Conservation (phyloP, 2,113 vertebrate genomes). For the Oncorhynchus kisutch region DNA sequence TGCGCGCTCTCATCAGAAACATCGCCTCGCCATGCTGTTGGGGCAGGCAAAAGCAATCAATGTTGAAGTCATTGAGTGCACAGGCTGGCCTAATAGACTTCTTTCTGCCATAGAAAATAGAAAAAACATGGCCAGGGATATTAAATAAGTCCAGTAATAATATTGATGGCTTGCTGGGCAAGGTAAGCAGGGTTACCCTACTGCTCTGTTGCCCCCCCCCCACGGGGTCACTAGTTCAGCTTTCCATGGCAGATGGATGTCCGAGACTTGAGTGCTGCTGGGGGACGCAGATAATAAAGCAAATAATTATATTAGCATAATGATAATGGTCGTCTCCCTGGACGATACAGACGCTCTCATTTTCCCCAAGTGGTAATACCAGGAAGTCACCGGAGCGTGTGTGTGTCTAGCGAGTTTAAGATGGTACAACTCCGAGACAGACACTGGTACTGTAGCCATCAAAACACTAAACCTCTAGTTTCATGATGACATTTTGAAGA, state of each 20-base stretch:
- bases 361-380: conserved; percentile 30
- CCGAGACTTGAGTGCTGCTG: conserved; percentile 45
- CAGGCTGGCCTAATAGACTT: conserved; percentile 46
- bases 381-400: conserved; percentile 25
- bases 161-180: conserved; percentile 53
- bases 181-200: conserved; percentile 49
- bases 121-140: conserved; percentile 46
- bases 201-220: conserved; percentile 21
- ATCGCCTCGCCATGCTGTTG: conserved; percentile 34
- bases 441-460: too few relatives aligned
- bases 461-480: conserved; percentile 13
- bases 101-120: conserved; percentile 44
- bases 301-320: conserved; percentile 67
- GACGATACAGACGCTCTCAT: conserved; percentile 43
- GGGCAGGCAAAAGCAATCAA: conserved; percentile 47
- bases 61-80: conserved; percentile 46
- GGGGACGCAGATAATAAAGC: conserved; percentile 51
- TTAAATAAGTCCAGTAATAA: conserved; percentile 61
- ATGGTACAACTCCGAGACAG: too few relatives aligned
- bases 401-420: conserved; percentile 18
- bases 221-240: conserved; percentile 20
- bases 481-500: conserved; percentile 60
- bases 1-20: conserved; percentile 3
- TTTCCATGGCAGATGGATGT: conserved; percentile 50
- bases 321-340: conserved; percentile 50